phyloP scores from a whole-genome alignment of 1,140 invertebrate genomes.

The Bombus confusus region DNA sequence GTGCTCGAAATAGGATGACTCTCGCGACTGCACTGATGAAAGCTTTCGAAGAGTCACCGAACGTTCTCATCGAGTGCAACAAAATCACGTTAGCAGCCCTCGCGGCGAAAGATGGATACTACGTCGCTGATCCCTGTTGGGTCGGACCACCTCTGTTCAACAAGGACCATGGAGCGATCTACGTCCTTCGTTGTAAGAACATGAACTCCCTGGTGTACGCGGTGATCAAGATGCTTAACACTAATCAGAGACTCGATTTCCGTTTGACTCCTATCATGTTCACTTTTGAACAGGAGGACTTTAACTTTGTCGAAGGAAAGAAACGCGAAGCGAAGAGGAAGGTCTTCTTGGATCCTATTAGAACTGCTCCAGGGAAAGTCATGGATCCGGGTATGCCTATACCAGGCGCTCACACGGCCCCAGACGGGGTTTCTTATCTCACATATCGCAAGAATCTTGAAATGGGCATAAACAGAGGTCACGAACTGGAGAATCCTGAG shows the following conservation, averaged over 20 bases:
- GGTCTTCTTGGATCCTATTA: conserved; percentile 54
- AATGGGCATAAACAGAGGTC: conserved; percentile 25
- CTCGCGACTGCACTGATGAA: conserved; percentile 56
- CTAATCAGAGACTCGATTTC: conserved; percentile 73
- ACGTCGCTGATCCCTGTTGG: conserved; percentile 74
- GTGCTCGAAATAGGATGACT: conserved; percentile 44
- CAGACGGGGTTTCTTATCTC: conserved; percentile 65
- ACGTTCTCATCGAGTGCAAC: conserved; percentile 73
- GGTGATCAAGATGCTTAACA: conserved; percentile 77
- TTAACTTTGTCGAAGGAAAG: neutral
- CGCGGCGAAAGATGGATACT: conserved; percentile 68
- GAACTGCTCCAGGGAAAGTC: conserved; percentile 59
- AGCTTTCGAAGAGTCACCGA: conserved; percentile 56
- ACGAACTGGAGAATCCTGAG: conserved; percentile 24
- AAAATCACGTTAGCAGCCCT: conserved; percentile 68
- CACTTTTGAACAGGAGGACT: conserved; percentile 60
- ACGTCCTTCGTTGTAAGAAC: conserved; percentile 76
- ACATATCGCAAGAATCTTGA: conserved; percentile 66
- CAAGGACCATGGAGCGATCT: conserved; percentile 73
- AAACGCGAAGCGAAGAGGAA: conserved; percentile 29
- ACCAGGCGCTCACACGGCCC: conserved; percentile 54
- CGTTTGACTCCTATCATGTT: conserved; percentile 70
- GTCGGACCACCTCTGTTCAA: conserved; percentile 76
- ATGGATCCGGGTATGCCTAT: conserved; percentile 31
- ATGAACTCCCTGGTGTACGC: conserved; percentile 70